Conservation (phyloP, 2,797 vertebrate genomes). For the Hyperoplus immaculatus region DNA sequence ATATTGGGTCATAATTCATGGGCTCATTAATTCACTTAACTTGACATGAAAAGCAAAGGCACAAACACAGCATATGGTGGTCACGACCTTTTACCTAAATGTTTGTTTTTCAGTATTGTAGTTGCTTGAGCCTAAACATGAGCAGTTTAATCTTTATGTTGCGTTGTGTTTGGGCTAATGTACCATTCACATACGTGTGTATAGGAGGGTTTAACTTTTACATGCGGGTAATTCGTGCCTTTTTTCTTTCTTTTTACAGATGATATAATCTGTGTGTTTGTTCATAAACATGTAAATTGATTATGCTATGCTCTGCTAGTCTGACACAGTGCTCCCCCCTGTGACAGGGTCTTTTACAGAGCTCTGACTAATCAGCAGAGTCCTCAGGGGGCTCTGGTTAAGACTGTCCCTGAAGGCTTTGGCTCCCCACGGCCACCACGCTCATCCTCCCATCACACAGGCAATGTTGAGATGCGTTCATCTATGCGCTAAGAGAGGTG, state of each 20-base stretch:
- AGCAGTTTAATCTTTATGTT: conserved; percentile 39
- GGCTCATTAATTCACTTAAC: conserved; percentile 64
- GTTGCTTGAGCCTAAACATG: conserved; percentile 35
- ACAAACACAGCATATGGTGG: conserved; percentile 31
- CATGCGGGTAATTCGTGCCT: background rate
- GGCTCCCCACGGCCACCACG: conserved; percentile 59
- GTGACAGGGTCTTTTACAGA: conserved; percentile 64
- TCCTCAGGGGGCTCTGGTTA: conserved; percentile 64
- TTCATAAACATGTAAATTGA: conserved; percentile 74
- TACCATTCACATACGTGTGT: conserved; percentile 11
- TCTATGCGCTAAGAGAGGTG: conserved; percentile 23
- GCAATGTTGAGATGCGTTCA: conserved; percentile 49
- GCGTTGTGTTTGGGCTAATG: conserved; percentile 22
- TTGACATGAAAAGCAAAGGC: conserved; percentile 51
- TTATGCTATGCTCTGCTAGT: conserved; percentile 64
- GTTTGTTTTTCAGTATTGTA: conserved; percentile 33
- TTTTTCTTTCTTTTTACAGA: conserved; percentile 14
- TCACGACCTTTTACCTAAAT: conserved; percentile 60
- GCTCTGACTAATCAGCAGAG: conserved; percentile 65
- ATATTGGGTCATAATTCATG: conserved; percentile 67
- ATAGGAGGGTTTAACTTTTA: background rate
- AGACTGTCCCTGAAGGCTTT: conserved; percentile 66
- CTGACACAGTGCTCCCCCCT: conserved; percentile 67
- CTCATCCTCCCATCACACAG: conserved; percentile 56
- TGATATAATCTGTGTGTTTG: conserved; percentile 53